Percentiles rank a stretch among this genome's conserved stretches.
phyloP scores from a whole-genome alignment of 1,140 invertebrate genomes.

The Drosophila setifemur region DNA sequence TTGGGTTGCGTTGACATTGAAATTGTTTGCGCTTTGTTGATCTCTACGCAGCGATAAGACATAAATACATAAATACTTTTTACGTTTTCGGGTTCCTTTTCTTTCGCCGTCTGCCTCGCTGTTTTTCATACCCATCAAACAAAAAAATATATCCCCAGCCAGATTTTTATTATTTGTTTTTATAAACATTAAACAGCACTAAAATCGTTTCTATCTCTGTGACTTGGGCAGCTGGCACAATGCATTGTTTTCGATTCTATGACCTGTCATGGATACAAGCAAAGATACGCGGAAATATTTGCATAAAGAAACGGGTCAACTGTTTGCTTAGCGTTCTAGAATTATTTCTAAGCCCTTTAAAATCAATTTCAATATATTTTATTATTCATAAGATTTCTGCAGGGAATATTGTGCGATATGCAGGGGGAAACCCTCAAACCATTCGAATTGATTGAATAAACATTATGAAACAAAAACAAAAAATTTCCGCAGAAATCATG shows the following conservation, averaged over 20 bases:
- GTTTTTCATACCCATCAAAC: slow-evolving; percentile 20
- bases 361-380: no score
- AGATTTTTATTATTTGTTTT: slow-evolving; percentile 61
- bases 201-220: slow-evolving; percentile 20
- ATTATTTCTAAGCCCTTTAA: no score
- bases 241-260: slow-evolving; percentile 32
- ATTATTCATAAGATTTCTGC: no score
- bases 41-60: slow-evolving; percentile 76
- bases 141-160: slow-evolving; percentile 30
- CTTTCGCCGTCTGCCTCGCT: background rate
- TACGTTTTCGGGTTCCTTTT: slow-evolving; percentile 25
- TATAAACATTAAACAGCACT: slow-evolving; percentile 62
- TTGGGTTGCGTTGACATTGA: slow-evolving; percentile 72
- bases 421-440: no score
- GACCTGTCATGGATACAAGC: slow-evolving; percentile 7
- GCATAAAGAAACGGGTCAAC: background rate
- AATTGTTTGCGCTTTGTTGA: slow-evolving; percentile 77
- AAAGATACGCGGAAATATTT: background rate
- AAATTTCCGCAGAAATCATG: no score
- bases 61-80: slow-evolving; percentile 69
- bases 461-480: no score
- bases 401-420: no score
- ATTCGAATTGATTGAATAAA: no score
- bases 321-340: background rate
- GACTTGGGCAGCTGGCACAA: slow-evolving; percentile 47